These are phyloP conservation scores for Drosophila eugracilis DNA, from an alignment of 1,140 invertebrate genomes.

Conservation along the genomic window DNA sequence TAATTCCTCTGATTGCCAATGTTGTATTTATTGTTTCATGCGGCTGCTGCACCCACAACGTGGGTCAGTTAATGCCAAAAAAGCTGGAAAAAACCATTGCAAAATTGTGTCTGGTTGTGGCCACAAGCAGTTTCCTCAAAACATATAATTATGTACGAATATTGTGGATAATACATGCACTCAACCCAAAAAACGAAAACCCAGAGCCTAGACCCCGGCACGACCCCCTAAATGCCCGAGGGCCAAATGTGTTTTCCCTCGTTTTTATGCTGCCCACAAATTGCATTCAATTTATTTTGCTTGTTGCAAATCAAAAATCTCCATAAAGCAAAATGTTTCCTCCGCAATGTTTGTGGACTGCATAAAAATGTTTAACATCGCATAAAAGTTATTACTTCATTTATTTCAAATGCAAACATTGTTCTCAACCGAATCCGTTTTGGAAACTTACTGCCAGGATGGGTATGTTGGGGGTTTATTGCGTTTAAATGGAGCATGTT, in stretches of 20 bases:
- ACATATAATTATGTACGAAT: constrained; percentile 68
- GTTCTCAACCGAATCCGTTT: constrained; percentile 56
- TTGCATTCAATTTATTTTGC: constrained; percentile 80
- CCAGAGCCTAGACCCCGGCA: constrained; percentile 15
- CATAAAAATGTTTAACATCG: constrained; percentile 72
- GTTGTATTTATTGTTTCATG: constrained; percentile 16
- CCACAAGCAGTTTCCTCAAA: constrained; percentile 52
- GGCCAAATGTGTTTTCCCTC: constrained; percentile 62
- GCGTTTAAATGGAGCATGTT: constrained; percentile 42
- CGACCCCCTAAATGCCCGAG: constrained; percentile 14
- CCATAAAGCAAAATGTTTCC: constrained; percentile 75
- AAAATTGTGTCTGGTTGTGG: constrained; percentile 45
- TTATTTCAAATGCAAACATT: constrained; percentile 81
- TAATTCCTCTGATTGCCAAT: constrained; percentile 66
- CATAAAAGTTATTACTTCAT: constrained; percentile 82
- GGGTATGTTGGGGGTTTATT: constrained; percentile 25
- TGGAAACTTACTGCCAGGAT: constrained; percentile 2
- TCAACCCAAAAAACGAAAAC: constrained; percentile 2
- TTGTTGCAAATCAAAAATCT: constrained; percentile 82
- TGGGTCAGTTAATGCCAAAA: constrained; percentile 18
- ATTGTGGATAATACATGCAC: constrained; percentile 53
- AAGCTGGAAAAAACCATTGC: constrained; percentile 26
- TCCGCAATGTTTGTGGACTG: constrained; percentile 52
- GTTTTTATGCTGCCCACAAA: constrained; percentile 76
- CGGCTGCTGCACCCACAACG: constrained; percentile 47